Conservation (phyloP, 2,797 vertebrate genomes). For the Pachyuromys duprasi region DNA sequence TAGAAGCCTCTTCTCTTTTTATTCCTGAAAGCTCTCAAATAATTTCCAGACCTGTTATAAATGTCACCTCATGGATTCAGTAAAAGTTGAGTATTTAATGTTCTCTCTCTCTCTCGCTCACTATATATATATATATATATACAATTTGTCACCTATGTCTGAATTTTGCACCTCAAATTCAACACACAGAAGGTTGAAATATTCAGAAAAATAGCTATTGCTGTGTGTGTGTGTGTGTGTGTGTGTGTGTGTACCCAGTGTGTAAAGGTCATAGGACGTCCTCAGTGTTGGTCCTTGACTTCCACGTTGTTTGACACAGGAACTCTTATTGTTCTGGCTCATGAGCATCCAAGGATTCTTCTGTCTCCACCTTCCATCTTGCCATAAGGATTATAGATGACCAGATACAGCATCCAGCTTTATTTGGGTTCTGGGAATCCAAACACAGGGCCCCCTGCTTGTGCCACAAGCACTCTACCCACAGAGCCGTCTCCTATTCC, state of each 20-base stretch:
- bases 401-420: not conserved
- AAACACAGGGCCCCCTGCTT: not conserved
- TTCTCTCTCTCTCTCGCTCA: too few relatives aligned
- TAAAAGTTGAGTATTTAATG: not conserved
- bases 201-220: too few relatives aligned
- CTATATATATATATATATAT: not conserved
- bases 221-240: not conserved
- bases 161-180: too few relatives aligned
- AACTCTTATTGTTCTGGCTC: not conserved
- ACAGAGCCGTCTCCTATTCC: not conserved
- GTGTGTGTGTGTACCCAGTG: too few relatives aligned
- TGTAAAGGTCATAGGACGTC: not conserved
- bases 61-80: not conserved
- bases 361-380: not conserved
- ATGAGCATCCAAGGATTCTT: too few relatives aligned
- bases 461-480: not conserved
- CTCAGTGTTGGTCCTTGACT: not conserved
- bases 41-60: not conserved
- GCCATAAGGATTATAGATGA: not conserved
- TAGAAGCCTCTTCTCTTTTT: not conserved
- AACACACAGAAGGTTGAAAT: too few relatives aligned
- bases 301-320: not conserved
- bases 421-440: not conserved
- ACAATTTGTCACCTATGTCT: too few relatives aligned
- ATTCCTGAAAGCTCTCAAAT: not conserved